These are phyloP conservation scores for Andricus quercusramuli DNA, from an alignment of 2,888 invertebrate species.

Conservation along the genomic window DNA sequence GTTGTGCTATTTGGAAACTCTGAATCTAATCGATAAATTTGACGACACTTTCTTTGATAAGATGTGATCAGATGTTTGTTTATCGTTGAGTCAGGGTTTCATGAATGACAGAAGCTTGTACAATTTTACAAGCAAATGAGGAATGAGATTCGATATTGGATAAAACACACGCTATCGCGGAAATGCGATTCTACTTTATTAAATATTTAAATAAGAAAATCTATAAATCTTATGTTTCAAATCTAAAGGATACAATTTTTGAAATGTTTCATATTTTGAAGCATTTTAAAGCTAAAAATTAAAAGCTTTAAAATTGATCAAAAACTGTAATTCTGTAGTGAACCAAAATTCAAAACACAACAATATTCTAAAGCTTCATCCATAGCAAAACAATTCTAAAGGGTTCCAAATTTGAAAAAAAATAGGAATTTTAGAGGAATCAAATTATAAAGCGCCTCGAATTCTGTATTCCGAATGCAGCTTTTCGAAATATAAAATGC, in stretches of 20 bases:
- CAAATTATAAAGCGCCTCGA: no score
- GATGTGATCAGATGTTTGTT: neutral
- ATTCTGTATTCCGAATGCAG: no score
- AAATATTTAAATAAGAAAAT: neutral
- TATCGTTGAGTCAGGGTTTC: conserved; percentile 17
- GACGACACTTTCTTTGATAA: conserved; percentile 5
- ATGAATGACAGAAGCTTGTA: conserved; percentile 1
- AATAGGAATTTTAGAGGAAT: no score
- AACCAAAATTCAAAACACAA: no score
- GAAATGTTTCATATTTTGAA: neutral
- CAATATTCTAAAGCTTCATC: no score
- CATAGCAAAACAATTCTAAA: no score
- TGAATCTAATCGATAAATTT: conserved; percentile 8
- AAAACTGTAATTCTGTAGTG: no score
- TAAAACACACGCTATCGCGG: neutral
- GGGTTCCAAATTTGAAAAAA: no score
- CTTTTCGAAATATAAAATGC: no score
- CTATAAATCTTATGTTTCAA: neutral
- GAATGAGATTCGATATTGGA: neutral
- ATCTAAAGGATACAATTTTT: neutral
- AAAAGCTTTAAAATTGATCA: no score
- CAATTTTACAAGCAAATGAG: neutral
- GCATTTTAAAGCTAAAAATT: no score
- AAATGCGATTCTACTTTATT: neutral
- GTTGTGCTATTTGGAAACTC: neutral